phyloP scores from a whole-genome alignment of 53 echinoderm and acorn worm species.

The Zoroaster sp. region DNA sequence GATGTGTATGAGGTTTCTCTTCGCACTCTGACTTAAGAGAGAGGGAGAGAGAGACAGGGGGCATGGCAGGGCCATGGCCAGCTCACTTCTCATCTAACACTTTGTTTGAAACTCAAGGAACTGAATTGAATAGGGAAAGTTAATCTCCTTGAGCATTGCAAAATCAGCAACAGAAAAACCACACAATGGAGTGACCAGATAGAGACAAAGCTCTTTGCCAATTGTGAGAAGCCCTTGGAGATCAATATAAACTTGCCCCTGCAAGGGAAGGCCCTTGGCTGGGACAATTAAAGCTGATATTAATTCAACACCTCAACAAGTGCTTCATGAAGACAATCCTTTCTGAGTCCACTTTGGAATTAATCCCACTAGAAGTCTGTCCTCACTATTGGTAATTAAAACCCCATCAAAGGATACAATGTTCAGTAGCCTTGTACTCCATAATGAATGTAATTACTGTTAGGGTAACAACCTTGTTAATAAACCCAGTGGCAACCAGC shows the following conservation, averaged over 20 bases:
- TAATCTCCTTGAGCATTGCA: background rate
- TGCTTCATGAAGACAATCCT: background rate
- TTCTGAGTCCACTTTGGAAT: background rate
- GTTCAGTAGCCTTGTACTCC: background rate
- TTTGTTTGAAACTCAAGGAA: background rate
- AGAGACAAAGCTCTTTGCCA: background rate
- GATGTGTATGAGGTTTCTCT: too few species aligned
- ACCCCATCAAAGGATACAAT: background rate
- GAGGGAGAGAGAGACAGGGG: too few species aligned
- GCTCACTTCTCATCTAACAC: background rate
- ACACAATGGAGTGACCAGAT: background rate
- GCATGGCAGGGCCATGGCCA: too few species aligned
- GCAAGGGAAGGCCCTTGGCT: background rate
- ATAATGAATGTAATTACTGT: background rate
- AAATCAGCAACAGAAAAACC: background rate
- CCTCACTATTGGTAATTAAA: background rate
- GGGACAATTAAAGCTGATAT: background rate
- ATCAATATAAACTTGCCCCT: background rate
- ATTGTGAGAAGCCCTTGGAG: background rate
- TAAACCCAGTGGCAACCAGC: background rate
- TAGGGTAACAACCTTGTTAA: background rate
- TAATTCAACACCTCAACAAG: conserved; percentile 22
- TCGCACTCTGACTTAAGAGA: too few species aligned
- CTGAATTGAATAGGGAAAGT: too few species aligned
- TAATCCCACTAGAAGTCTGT: background rate